A percentile compares a stretch with the other conserved stretches of the same genome.
phyloP scores from a whole-genome alignment of 2,113 vertebrate species.

The Helogale parvula region DNA sequence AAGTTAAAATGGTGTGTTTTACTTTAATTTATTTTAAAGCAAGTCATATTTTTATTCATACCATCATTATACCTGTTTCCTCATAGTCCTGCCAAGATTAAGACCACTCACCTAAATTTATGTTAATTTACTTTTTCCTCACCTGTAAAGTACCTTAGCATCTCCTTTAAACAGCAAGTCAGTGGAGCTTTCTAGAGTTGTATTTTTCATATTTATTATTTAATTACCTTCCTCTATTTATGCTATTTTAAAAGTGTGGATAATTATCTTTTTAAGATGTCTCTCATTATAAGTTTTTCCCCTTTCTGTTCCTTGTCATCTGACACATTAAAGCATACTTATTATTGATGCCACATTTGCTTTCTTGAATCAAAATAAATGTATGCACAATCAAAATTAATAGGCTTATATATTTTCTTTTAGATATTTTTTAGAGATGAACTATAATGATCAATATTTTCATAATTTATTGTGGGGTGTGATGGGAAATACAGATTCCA shows the following conservation, averaged over 20 bases:
- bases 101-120: neutral
- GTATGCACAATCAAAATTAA: neutral
- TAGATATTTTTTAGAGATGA: slow-evolving; percentile 17
- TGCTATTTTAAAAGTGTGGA: neutral
- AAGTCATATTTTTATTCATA: neutral
- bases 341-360: neutral
- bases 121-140: neutral
- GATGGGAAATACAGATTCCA: neutral
- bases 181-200: neutral
- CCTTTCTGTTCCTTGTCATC: neutral
- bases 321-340: neutral
- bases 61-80: neutral
- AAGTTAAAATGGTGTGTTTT: slow-evolving; percentile 47
- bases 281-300: neutral
- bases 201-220: neutral
- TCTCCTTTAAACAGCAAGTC: neutral
- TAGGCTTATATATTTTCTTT: neutral
- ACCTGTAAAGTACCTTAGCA: neutral
- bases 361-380: slow-evolving; percentile 42
- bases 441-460: neutral
- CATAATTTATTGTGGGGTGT: neutral
- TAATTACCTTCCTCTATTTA: neutral
- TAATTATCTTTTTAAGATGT: neutral
- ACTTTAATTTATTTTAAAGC: slow-evolving; percentile 57
- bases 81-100: neutral